A percentile compares a stretch with the other conserved stretches of the same genome.
These are phyloP conservation scores for Otocyon megalotis DNA, from an alignment of 2,113 vertebrate species.

Conservation along the genomic window DNA sequence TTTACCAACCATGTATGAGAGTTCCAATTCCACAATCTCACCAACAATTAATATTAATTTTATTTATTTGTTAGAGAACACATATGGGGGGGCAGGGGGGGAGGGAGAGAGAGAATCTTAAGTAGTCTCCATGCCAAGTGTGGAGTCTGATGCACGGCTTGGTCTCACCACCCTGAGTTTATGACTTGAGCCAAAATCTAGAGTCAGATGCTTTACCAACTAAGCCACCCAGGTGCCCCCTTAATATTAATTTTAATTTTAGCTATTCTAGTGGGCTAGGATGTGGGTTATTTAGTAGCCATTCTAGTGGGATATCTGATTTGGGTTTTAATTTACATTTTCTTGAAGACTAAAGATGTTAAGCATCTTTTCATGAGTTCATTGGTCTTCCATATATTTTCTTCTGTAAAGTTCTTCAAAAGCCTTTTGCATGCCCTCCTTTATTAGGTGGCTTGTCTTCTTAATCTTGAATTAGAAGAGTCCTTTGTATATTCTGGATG, in stretches of 20 bases:
- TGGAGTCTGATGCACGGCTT: neutral
- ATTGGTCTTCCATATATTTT: neutral
- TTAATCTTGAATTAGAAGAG: conserved; percentile 47
- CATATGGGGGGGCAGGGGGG: neutral
- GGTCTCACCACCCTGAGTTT: neutral
- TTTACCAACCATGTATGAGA: neutral
- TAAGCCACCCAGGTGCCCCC: neutral
- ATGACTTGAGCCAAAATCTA: neutral
- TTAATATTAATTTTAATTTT: conserved; percentile 43
- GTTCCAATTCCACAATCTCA: neutral
- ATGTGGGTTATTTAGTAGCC: neutral
- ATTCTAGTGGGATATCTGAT: neutral
- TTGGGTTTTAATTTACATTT: conserved; percentile 30
- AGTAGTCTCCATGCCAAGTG: neutral
- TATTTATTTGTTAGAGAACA: neutral
- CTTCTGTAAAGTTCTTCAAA: conserved; percentile 12
- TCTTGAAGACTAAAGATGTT: neutral
- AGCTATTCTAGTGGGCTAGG: neutral
- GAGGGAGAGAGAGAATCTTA: neutral
- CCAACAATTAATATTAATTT: neutral
- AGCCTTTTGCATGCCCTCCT: neutral
- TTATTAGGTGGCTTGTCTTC: conserved; percentile 13
- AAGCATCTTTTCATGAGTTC: neutral
- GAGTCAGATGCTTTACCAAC: neutral
- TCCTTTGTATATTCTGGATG: conserved; percentile 16